phyloP scores from a whole-genome alignment of 2,888 invertebrate genomes.

The Stegana nigrithorax region DNA sequence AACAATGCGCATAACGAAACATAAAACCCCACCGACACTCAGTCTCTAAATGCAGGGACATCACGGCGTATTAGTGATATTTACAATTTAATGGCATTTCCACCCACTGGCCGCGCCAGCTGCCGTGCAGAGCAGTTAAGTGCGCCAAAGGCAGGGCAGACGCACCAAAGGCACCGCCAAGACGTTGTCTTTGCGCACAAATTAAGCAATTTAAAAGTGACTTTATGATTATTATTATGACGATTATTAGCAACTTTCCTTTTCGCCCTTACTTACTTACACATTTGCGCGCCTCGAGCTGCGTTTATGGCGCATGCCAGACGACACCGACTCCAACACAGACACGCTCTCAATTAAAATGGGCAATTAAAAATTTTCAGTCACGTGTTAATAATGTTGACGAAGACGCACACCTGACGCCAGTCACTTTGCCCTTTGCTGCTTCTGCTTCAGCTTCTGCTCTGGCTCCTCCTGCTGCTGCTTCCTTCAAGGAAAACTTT shows the following conservation, averaged over 20 bases:
- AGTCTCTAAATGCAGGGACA: no score
- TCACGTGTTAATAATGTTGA: constrained; percentile 51
- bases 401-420: background rate
- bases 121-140: no score
- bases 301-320: background rate
- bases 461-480: background rate
- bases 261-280: background rate
- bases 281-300: background rate
- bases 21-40: no score
- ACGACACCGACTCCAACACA: no score
- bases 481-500: no score
- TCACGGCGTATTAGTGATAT: background rate
- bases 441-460: background rate
- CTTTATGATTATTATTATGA: constrained; percentile 9
- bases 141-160: background rate
- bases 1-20: no score
- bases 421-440: background rate
- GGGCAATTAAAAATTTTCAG: constrained; percentile 51
- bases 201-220: constrained; percentile 6
- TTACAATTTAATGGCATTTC: background rate
- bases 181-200: no score
- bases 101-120: no score
- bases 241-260: background rate
- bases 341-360: constrained; percentile 46
- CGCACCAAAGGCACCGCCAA: background rate